Evolutionary conservation across 2,797 vertebrate genomes (phyloP).

Genomic region (Channa striata): DNA sequence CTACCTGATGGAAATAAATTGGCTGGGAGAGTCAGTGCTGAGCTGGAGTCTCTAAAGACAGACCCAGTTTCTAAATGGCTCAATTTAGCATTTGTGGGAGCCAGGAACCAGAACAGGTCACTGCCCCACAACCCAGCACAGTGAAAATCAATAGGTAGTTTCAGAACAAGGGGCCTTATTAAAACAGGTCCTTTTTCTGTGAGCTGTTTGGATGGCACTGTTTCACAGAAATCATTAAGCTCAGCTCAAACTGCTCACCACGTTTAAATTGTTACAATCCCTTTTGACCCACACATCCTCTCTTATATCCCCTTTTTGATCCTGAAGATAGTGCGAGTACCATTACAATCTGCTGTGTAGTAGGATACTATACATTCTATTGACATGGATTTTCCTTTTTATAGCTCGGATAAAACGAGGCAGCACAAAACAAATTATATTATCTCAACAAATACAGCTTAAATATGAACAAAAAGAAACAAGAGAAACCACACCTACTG

Average conservation of each 20-base stretch:
- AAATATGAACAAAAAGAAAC: slow-evolving; percentile 16
- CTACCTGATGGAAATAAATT: slow-evolving; percentile 82
- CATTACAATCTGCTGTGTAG: slow-evolving; percentile 55
- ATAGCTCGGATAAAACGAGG: slow-evolving; percentile 14
- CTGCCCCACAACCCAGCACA: slow-evolving; percentile 73
- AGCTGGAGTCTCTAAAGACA: slow-evolving; percentile 75
- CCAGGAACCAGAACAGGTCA: slow-evolving; percentile 75
- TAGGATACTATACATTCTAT: slow-evolving; percentile 19
- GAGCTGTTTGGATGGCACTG: slow-evolving; percentile 77
- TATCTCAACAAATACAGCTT: neutral
- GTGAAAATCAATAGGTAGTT: slow-evolving; percentile 88
- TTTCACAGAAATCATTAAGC: slow-evolving; percentile 78
- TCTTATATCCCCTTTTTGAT: slow-evolving; percentile 59
- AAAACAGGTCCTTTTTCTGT: slow-evolving; percentile 78
- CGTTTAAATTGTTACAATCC: slow-evolving; percentile 75
- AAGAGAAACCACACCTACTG: slow-evolving; percentile 9
- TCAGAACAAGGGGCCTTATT: slow-evolving; percentile 85
- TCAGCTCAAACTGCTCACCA: slow-evolving; percentile 67
- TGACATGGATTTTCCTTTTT: slow-evolving; percentile 34
- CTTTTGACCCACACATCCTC: slow-evolving; percentile 72
- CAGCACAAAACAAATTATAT: slow-evolving; percentile 18
- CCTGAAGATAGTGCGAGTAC: slow-evolving; percentile 59
- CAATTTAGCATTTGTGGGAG: slow-evolving; percentile 84
- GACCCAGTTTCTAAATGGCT: slow-evolving; percentile 83
- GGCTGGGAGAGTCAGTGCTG: slow-evolving; percentile 66